These are phyloP conservation scores for Ciconia stormi DNA, from an alignment of 2,113 vertebrate species.

Conservation along the genomic window DNA sequence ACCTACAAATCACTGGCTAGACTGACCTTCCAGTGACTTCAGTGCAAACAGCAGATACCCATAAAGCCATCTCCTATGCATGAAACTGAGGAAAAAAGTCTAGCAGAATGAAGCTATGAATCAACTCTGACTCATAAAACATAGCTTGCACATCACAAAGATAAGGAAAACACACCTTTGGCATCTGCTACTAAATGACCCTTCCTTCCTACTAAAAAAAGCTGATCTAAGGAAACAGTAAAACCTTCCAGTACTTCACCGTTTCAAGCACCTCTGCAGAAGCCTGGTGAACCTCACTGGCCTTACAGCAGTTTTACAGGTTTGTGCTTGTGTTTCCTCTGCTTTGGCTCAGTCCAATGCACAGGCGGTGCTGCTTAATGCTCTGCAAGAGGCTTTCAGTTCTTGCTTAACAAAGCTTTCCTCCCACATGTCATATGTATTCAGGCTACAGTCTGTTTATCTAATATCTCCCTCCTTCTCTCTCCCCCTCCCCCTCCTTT, in stretches of 20 bases:
- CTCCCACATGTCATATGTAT: conserved; percentile 68
- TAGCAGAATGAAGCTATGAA: background rate
- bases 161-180: background rate
- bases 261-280: background rate
- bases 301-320: background rate
- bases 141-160: background rate
- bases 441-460: conserved; percentile 70
- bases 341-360: conserved; percentile 18
- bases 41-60: background rate
- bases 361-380: conserved; percentile 22
- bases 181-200: background rate
- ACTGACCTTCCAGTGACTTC: background rate
- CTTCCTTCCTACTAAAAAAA: background rate
- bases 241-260: background rate
- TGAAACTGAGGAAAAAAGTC: background rate
- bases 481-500: background rate
- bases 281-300: background rate
- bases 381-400: conserved; percentile 36
- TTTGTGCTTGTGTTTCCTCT: background rate
- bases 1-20: background rate
- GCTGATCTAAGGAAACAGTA: background rate
- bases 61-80: background rate
- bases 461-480: conserved; percentile 41
- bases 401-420: conserved; percentile 65
- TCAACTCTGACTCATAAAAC: background rate